Evolutionary conservation across 2,113 vertebrate species (phyloP).

Genomic region (Hippoglossus stenolepis): DNA sequence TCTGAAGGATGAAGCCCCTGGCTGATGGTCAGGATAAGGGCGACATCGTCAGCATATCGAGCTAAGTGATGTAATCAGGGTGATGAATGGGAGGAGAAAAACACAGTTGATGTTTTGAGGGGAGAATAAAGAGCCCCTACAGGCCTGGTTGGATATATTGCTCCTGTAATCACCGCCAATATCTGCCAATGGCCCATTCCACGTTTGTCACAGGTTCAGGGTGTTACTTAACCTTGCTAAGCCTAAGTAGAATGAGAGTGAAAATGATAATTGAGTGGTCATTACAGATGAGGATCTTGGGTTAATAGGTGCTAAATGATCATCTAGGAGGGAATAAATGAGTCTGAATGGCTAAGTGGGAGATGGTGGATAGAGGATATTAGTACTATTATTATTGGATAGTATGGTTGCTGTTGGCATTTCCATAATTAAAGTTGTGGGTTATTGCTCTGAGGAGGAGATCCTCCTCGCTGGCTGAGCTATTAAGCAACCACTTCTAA

Average conservation of each 20-base stretch:
- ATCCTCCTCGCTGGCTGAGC: slow-evolving; percentile 15
- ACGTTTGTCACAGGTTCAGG: slow-evolving; percentile 64
- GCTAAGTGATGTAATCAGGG: not conserved
- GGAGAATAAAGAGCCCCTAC: slow-evolving; percentile 46
- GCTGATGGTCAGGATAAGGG: not conserved
- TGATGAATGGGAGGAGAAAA: slow-evolving; percentile 33
- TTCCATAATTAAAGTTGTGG: slow-evolving; percentile 47
- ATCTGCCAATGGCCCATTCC: slow-evolving; percentile 71
- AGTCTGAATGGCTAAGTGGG: slow-evolving; percentile 68
- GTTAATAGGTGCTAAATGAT: slow-evolving; percentile 82
- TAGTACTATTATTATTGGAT: slow-evolving; percentile 64
- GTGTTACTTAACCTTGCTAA: slow-evolving; percentile 79
- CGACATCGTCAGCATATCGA: not conserved
- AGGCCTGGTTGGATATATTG: slow-evolving; percentile 61
- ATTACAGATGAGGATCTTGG: slow-evolving; percentile 73
- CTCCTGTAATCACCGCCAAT: slow-evolving; percentile 62
- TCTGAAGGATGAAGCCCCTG: too few relatives aligned
- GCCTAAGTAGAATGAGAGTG: slow-evolving; percentile 66
- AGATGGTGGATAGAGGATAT: slow-evolving; percentile 63
- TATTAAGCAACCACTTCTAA: slow-evolving; percentile 34
- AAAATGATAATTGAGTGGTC: slow-evolving; percentile 75
- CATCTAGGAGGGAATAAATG: slow-evolving; percentile 74
- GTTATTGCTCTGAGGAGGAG: slow-evolving; percentile 25
- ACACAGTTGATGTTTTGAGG: slow-evolving; percentile 41
- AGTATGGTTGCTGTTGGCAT: slow-evolving; percentile 58